Evolutionary conservation across 2,113 vertebrate genomes (phyloP).

Genomic region (Mormyrus iriodes): DNA sequence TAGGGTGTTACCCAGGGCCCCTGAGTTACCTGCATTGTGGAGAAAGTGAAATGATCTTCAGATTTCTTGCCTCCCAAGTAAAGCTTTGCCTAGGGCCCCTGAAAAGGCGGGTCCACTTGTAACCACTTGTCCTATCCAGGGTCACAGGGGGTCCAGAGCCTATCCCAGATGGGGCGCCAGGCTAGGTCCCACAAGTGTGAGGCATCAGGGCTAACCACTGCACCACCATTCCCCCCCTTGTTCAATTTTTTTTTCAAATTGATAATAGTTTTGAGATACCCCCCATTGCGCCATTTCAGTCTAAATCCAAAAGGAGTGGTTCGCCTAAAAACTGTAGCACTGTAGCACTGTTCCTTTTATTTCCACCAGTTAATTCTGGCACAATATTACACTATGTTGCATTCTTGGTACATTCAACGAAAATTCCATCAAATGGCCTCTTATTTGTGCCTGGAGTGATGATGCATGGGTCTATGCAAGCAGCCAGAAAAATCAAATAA

Average conservation of each 20-base stretch:
- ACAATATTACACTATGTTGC: background rate
- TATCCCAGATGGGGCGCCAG: background rate
- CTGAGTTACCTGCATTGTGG: background rate
- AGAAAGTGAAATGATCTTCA: background rate
- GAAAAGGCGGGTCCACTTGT: background rate
- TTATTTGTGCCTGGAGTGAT: background rate
- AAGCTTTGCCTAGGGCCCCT: too few relatives aligned
- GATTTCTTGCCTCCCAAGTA: background rate
- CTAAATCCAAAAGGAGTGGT: background rate
- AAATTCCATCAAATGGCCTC: background rate
- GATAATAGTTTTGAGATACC: background rate
- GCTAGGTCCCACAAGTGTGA: background rate
- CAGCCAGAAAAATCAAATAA: background rate
- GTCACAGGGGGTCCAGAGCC: background rate
- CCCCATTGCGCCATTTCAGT: background rate
- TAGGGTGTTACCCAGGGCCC: background rate
- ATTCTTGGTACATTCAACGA: background rate
- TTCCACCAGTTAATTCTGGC: background rate
- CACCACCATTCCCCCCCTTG: background rate
- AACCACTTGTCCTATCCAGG: background rate
- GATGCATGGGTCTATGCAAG: background rate
- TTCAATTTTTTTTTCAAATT: background rate
- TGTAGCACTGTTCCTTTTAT: background rate
- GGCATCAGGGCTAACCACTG: background rate
- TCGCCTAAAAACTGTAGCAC: background rate